phyloP scores from a whole-genome alignment of 2,113 vertebrate genomes.

The Nematolebias whitei region DNA sequence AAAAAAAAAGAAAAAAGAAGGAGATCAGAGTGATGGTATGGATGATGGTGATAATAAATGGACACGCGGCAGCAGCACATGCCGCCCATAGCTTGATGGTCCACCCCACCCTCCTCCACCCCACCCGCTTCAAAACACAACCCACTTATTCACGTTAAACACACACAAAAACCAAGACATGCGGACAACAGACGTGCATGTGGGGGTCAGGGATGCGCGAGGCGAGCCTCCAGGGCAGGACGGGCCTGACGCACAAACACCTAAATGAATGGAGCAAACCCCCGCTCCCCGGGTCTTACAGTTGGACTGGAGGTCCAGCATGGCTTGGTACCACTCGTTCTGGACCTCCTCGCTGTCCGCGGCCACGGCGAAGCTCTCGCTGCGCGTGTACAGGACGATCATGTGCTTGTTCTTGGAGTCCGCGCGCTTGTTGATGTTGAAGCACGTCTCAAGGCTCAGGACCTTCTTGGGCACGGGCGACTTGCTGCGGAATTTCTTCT shows the following conservation, averaged over 20 bases:
- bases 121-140: slow-evolving; percentile 22
- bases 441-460: slow-evolving; percentile 80
- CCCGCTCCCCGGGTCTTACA: slow-evolving; percentile 72
- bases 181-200: not conserved
- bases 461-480: slow-evolving; percentile 79
- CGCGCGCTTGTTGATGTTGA: slow-evolving; percentile 85
- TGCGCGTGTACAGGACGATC: slow-evolving; percentile 83
- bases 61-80: slow-evolving; percentile 38
- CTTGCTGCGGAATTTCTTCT: slow-evolving; percentile 86
- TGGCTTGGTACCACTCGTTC: slow-evolving; percentile 83
- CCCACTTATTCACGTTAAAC: not conserved
- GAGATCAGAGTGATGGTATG: too few species aligned
- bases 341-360: slow-evolving; percentile 83
- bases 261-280: slow-evolving; percentile 28
- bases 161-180: not conserved
- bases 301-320: slow-evolving; percentile 82
- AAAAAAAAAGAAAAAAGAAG: not conserved
- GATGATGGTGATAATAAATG: too few species aligned
- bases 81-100: slow-evolving; percentile 61
- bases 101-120: slow-evolving; percentile 4
- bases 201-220: slow-evolving; percentile 39
- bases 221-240: slow-evolving; percentile 56
- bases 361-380: slow-evolving; percentile 84
- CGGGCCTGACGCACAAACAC: slow-evolving; percentile 57
- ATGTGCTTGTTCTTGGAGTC: slow-evolving; percentile 85